Percentiles rank a stretch among this genome's conserved stretches.
phyloP scores from a whole-genome alignment of 2,113 vertebrate species.

The Rousettus leschenaultii region DNA sequence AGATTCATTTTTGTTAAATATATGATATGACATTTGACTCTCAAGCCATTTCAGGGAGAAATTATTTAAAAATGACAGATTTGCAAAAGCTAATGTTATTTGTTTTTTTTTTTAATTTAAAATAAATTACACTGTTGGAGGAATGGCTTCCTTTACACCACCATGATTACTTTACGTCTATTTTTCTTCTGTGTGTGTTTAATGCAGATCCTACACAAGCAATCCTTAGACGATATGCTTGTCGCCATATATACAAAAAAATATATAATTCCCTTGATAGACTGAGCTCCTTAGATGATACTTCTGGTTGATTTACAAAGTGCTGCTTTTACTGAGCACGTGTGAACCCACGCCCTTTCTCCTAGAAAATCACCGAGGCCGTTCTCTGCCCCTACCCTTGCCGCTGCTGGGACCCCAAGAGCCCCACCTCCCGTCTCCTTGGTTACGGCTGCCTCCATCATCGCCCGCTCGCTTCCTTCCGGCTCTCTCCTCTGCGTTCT shows the following conservation, averaged over 20 bases:
- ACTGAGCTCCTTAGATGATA: not conserved
- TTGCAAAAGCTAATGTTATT: not conserved
- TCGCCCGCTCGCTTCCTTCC: not conserved
- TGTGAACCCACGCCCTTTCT: not conserved
- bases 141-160: not conserved
- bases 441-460: not conserved
- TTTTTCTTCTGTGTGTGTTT: not conserved
- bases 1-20: not conserved
- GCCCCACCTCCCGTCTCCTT: fast-evolving
- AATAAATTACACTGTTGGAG: not conserved
- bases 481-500: not conserved
- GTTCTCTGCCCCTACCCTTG: not conserved
- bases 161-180: not conserved
- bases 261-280: not conserved
- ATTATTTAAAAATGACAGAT: not conserved
- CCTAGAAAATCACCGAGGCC: not conserved
- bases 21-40: not conserved
- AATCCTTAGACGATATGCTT: not conserved
- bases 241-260: not conserved
- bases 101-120: not conserved
- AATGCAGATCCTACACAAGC: not conserved
- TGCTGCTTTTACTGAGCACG: not conserved
- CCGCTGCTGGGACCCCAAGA: fast-evolving
- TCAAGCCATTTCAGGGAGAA: not conserved
- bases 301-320: not conserved